These are phyloP conservation scores for Schizaphis graminum DNA, from an alignment of 2,888 invertebrate species.

Conservation along the genomic window DNA sequence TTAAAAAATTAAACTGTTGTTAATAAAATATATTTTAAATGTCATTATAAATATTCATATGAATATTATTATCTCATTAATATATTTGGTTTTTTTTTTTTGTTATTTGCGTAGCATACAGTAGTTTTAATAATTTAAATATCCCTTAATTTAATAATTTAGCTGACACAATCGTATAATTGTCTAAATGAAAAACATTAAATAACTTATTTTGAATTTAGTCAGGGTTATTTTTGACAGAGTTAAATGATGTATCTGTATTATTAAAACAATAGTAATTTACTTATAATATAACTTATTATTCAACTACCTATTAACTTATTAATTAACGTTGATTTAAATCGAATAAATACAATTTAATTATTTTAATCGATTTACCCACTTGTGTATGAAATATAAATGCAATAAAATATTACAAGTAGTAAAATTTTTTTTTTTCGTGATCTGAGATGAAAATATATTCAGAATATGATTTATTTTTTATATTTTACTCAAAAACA, in stretches of 20 bases:
- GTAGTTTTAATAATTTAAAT: not conserved
- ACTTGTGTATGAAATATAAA: no score
- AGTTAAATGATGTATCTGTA: not conserved
- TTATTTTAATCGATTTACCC: no score
- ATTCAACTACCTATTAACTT: no score
- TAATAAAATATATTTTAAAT: not conserved
- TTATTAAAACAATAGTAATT: no score
- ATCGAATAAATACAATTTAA: no score
- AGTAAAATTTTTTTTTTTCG: not conserved
- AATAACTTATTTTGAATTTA: not conserved
- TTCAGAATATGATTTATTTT: not conserved
- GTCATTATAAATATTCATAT: no score
- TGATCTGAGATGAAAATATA: not conserved
- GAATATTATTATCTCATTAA: not conserved
- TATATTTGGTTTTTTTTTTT: not conserved
- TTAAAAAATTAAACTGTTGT: not conserved
- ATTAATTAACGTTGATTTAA: no score
- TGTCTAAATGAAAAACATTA: not conserved
- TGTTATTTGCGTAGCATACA: not conserved
- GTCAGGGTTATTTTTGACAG: accelerated
- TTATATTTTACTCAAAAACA: not conserved
- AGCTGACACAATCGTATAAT: not conserved
- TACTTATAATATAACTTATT: no score
- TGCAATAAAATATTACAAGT: no score
- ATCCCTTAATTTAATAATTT: not conserved